phyloP scores from a whole-genome alignment of 2,113 vertebrate genomes.

The Eudyptes chrysolophus region DNA sequence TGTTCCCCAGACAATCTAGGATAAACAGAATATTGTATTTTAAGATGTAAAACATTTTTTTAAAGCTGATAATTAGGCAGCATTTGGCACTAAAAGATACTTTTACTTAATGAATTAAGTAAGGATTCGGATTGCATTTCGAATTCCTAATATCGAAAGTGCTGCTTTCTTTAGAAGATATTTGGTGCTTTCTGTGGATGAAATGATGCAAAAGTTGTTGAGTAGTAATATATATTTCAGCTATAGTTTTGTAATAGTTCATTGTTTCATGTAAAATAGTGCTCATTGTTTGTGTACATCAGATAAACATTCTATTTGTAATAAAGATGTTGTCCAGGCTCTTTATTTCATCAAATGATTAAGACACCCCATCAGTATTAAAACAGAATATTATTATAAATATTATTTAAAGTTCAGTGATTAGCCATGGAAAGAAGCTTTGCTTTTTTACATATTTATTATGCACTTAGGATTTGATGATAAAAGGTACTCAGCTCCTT shows the following conservation, averaged over 20 bases:
- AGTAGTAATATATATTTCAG: not conserved
- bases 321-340: not conserved
- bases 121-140: slow-evolving; percentile 48
- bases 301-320: slow-evolving; percentile 22
- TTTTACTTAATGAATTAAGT: slow-evolving; percentile 68
- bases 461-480: slow-evolving; percentile 4
- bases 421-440: slow-evolving; percentile 1
- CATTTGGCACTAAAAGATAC: slow-evolving; percentile 40
- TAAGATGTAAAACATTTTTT: slow-evolving; percentile 70
- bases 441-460: slow-evolving; percentile 30
- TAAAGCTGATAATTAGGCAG: slow-evolving; percentile 58
- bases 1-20: slow-evolving; percentile 69
- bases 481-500: not conserved
- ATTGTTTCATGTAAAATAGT: not conserved
- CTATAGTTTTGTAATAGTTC: not conserved
- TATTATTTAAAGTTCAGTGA: slow-evolving; percentile 45
- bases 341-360: not conserved
- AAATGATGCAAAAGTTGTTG: not conserved
- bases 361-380: not conserved
- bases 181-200: not conserved
- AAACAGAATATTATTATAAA: not conserved
- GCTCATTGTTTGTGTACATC: not conserved
- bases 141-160: slow-evolving; percentile 14
- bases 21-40: slow-evolving; percentile 74
- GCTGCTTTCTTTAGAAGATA: not conserved